phyloP scores from a whole-genome alignment of 2,797 vertebrate genomes.

The Cirrhinus mrigala region DNA sequence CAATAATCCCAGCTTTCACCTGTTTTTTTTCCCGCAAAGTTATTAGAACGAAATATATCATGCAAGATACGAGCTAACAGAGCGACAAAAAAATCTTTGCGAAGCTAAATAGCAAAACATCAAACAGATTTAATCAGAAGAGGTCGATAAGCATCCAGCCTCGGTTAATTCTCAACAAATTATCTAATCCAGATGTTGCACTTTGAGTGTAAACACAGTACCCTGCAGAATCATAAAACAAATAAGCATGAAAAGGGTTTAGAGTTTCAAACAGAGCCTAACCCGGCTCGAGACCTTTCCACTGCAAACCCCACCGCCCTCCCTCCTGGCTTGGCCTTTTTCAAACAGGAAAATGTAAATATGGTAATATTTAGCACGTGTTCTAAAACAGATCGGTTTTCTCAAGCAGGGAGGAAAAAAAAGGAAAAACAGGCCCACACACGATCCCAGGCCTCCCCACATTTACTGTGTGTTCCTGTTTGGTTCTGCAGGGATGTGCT shows the following conservation, averaged over 20 bases:
- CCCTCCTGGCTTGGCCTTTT: conserved; percentile 77
- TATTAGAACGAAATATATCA: conserved; percentile 50
- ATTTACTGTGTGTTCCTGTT: conserved; percentile 75
- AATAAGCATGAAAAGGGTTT: conserved; percentile 94
- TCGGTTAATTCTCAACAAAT: conserved; percentile 95
- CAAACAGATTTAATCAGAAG: conserved; percentile 86
- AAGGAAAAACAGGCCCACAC: conserved; percentile 78
- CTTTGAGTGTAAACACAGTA: conserved; percentile 91
- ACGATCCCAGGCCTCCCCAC: conserved; percentile 77
- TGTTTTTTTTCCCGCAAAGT: conserved; percentile 23
- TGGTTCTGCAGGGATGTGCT: conserved; percentile 72
- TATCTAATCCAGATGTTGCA: conserved; percentile 99
- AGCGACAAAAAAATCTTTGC: conserved; percentile 56
- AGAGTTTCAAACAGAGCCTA: conserved; percentile 89
- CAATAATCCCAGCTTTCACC: conserved; percentile 49
- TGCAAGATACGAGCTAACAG: conserved; percentile 58
- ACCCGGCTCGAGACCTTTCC: conserved; percentile 81
- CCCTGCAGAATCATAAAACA: conserved; percentile 95
- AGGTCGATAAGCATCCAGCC: conserved; percentile 87
- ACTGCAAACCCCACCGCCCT: conserved; percentile 69
- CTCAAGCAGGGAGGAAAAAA: conserved; percentile 73
- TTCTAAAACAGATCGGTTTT: conserved; percentile 86
- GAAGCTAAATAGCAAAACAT: conserved; percentile 67
- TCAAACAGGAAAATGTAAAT: conserved; percentile 87
- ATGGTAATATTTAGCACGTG: conserved; percentile 86